Base-by-base conservation (phyloP, 2,113 vertebrate genomes). In the Vombatus ursinus region DNA sequence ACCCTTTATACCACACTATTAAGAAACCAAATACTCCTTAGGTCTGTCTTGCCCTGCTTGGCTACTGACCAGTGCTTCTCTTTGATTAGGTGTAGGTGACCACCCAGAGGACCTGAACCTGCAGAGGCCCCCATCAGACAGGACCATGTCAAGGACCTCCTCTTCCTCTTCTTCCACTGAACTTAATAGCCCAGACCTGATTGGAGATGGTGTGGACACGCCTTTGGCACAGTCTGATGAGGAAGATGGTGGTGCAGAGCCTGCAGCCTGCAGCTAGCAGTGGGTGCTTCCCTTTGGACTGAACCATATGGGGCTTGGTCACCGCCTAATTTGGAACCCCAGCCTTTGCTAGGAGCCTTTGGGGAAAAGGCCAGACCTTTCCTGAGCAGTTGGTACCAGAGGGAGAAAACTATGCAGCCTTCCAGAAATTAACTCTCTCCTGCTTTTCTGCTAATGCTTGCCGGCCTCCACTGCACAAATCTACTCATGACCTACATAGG, bases 211-310 rank as follows among this genome's bases (percentile, higher is more conserved):
- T 50, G 98, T 96, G 0, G 99, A 99, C 97, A 99, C 99, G 0
- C 99, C 99, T 0, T 98, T 99, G 97, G 99, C 99, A 98, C 99
- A 99, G 97, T 99, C 99, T 0, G 99, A 99, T 3, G 99, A 99
- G 12, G 99, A 99, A 95, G 99, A 99, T 98, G 92, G 98, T 98
- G 47, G 98, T 98, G 44, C 99, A 99, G 98, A 99, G 95, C 97
- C 97, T 37, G 96, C 93, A 96, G 92, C 93, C 96, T 98, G 96
- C 90, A 99, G 99, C 98, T 99, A 99, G 98, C 98, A 91, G 93
- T 84, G 94, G 96, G 96, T 95, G 47, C 96, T 94, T 95, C 90
- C 0, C 0, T 26, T 96, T 0, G 90, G 98, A 98, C 97, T 97
- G 97, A 96, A 96, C 94, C 47, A 93, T 92, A n/a, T 16, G 3